Evolutionary conservation across 2,113 vertebrate genomes (phyloP).

Genomic region (Odocoileus virginianus): DNA sequence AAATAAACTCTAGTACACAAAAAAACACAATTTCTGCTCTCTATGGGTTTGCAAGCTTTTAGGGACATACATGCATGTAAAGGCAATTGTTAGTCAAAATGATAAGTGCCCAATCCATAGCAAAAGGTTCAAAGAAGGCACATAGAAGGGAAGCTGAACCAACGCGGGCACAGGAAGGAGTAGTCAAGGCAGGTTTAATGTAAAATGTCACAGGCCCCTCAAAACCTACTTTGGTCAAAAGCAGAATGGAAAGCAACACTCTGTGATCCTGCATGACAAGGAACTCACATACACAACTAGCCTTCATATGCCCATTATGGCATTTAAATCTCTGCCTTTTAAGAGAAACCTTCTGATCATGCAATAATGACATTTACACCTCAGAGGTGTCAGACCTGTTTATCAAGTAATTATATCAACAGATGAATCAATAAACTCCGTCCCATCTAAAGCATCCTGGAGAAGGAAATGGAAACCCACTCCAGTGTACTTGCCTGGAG

Average conservation of each 20-base stretch:
- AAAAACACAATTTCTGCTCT: neutral
- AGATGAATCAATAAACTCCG: neutral
- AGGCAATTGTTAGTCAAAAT: neutral
- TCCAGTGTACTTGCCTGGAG: neutral
- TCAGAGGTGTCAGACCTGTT: neutral
- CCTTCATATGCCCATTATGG: neutral
- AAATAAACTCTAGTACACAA: neutral
- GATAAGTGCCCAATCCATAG: neutral
- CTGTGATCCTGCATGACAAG: neutral
- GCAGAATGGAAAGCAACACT: neutral
- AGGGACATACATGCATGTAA: neutral
- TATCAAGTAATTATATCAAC: neutral
- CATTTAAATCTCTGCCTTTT: neutral
- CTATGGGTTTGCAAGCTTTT: neutral
- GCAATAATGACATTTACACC: neutral
- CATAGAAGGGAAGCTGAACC: neutral
- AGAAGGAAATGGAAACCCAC: neutral
- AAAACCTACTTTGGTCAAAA: neutral
- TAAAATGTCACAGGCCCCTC: neutral
- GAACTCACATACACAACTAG: neutral
- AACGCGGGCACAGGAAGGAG: neutral
- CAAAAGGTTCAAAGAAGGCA: neutral
- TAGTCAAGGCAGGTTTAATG: neutral
- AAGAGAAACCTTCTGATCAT: neutral
- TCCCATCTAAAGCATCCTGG: neutral